Evolutionary conservation across 2,888 invertebrate species (phyloP).

Genomic region (Himalopsyche japonica): DNA sequence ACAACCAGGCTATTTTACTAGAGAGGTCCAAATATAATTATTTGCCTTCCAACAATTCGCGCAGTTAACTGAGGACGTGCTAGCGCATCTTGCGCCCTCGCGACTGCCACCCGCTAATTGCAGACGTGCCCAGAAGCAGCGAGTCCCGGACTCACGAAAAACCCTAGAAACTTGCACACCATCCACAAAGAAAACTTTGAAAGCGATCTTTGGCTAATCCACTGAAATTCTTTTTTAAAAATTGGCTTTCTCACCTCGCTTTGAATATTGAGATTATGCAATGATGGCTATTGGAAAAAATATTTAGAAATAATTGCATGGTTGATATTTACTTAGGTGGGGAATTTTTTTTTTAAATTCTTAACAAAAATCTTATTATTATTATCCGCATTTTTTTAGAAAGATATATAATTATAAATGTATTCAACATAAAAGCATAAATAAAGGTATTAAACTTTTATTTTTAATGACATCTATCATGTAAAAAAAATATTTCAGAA

Average conservation of each 20-base stretch:
- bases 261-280: neutral
- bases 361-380: no score
- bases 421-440: no score
- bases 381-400: no score
- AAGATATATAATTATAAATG: no score
- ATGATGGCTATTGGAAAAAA: neutral
- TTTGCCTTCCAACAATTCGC: conserved; percentile 21
- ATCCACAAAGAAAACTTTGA: neutral
- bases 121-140: conserved; percentile 16
- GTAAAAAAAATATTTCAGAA: no score
- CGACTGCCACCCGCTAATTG: conserved; percentile 13
- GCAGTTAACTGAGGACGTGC: conserved; percentile 20
- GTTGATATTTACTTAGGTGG: no score
- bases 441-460: no score
- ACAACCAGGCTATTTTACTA: neutral
- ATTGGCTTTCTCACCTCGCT: neutral
- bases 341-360: no score
- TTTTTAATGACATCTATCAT: no score
- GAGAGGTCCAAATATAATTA: conserved; percentile 27
- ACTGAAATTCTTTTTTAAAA: neutral
- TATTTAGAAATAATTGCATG: no score
- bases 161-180: neutral
- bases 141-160: neutral
- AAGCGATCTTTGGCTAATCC: neutral
- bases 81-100: neutral